Conservation (phyloP, 1,140 invertebrate species). For the Cydia fagiglandana region DNA sequence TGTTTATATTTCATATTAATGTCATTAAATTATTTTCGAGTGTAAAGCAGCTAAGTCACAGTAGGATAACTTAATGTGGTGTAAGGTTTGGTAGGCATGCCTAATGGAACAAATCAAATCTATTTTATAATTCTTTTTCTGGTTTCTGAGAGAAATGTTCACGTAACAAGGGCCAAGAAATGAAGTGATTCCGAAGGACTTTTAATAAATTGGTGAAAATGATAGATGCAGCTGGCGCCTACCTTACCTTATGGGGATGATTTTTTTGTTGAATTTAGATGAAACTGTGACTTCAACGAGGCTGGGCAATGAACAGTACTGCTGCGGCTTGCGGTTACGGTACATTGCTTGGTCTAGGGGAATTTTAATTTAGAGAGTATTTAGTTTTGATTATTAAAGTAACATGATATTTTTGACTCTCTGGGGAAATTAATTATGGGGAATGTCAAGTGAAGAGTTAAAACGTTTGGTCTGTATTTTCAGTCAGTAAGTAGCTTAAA, state of each 20-base stretch:
- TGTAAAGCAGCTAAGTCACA: constrained; percentile 48
- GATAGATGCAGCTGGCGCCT: constrained; percentile 29
- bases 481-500: background rate
- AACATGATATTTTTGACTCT: constrained; percentile 55
- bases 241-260: constrained; percentile 27
- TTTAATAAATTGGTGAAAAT: background rate
- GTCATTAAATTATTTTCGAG: constrained; percentile 31
- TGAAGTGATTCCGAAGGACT: background rate
- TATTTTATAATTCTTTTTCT: constrained; percentile 45
- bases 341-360: constrained; percentile 62
- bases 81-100: constrained; percentile 31
- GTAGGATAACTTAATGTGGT: constrained; percentile 28
- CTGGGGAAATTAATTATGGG: constrained; percentile 54
- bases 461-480: constrained; percentile 48
- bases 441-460: constrained; percentile 77
- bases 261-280: constrained; percentile 29
- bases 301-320: constrained; percentile 59
- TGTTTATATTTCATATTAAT: constrained; percentile 40
- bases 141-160: constrained; percentile 35
- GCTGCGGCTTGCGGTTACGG: constrained; percentile 63
- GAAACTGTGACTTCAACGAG: constrained; percentile 66
- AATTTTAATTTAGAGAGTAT: constrained; percentile 56
- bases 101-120: constrained; percentile 34
- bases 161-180: background rate
- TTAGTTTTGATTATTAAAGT: constrained; percentile 52